Evolutionary conservation across 2,113 vertebrate species (phyloP).

Genomic region (Sialia sialis): DNA sequence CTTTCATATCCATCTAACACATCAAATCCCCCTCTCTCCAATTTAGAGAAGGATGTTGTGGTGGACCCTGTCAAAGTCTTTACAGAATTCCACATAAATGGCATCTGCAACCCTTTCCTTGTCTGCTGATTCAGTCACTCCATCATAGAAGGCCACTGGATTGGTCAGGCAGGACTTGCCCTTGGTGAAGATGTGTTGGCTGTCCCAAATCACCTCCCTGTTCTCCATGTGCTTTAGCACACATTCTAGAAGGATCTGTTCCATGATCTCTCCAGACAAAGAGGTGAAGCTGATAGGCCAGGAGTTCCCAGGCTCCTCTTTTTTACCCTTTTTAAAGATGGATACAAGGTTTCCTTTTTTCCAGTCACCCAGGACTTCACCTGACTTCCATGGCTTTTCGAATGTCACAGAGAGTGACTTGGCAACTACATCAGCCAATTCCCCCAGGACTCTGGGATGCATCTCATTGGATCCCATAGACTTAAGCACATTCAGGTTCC

Average conservation of each 20-base stretch:
- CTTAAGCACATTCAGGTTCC: neutral
- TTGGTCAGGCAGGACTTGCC: neutral
- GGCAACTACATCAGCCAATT: neutral
- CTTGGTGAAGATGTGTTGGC: neutral
- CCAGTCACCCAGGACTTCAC: neutral
- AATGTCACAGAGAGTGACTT: neutral
- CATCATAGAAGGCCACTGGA: neutral
- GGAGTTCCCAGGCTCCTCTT: neutral
- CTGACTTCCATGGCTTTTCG: neutral
- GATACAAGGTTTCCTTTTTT: neutral
- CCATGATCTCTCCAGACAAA: neutral
- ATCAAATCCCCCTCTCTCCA: neutral
- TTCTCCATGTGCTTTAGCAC: neutral
- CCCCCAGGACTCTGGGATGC: neutral
- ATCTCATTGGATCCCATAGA: fast-evolving
- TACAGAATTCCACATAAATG: neutral
- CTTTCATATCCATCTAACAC: no score
- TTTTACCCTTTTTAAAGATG: neutral
- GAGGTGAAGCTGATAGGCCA: neutral
- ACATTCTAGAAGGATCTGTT: neutral
- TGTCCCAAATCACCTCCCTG: neutral
- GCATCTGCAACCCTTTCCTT: neutral
- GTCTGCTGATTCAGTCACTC: neutral
- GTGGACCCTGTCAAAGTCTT: neutral
- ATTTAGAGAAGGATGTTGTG: neutral